A percentile compares a stretch with the other conserved stretches of the same genome.
These are phyloP conservation scores for Zelleria hepariella DNA, from an alignment of 2,888 invertebrate species.

Conservation along the genomic window DNA sequence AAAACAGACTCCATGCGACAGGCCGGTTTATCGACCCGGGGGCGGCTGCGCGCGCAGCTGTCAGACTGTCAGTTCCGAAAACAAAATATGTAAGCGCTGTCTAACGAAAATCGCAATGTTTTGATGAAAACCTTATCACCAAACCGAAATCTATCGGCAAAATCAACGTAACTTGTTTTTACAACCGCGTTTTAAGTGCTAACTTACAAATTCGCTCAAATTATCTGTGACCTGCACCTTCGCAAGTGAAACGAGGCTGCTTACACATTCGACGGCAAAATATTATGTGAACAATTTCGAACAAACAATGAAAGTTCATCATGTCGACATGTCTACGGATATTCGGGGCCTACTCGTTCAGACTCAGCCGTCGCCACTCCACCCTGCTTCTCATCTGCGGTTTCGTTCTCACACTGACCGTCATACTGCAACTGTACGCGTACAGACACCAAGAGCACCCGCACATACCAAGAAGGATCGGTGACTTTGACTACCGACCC, in stretches of 20 bases:
- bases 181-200: neutral
- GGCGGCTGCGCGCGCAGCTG: neutral
- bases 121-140: neutral
- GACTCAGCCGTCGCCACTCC: slow-evolving; percentile 49
- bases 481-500: slow-evolving; percentile 57
- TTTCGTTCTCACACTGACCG: slow-evolving; percentile 39
- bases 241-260: neutral
- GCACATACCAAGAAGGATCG: slow-evolving; percentile 28
- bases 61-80: neutral
- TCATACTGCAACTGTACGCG: slow-evolving; percentile 51
- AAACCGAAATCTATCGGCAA: neutral
- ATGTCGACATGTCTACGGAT: slow-evolving; percentile 59
- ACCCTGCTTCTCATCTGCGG: slow-evolving; percentile 43
- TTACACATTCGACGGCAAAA: neutral
- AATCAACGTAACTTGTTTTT: neutral
- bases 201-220: neutral
- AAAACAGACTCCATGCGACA: slow-evolving; percentile 1
- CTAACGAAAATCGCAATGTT: neutral
- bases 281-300: neutral
- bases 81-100: neutral
- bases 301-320: slow-evolving; percentile 40
- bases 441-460: slow-evolving; percentile 35
- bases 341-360: slow-evolving; percentile 56
- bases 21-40: neutral
- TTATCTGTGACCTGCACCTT: neutral